Evolutionary conservation across 2,888 invertebrate species (phyloP).

Genomic region (Xanthorhoe designata): DNA sequence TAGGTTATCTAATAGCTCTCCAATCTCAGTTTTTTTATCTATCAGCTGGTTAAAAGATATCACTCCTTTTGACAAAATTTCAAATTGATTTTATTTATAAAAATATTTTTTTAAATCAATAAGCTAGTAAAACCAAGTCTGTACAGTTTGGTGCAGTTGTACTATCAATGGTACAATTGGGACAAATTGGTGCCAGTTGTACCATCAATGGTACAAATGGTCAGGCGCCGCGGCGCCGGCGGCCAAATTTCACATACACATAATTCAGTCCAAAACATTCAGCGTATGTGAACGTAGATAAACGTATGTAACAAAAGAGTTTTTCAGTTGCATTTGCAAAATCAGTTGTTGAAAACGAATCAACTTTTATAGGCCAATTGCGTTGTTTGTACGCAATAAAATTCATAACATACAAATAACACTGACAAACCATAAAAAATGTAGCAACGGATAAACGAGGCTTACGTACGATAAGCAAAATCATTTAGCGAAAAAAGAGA

Average conservation of each 20-base stretch:
- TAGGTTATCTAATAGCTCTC: no score
- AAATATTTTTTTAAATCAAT: no score
- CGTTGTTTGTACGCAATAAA: constrained; percentile 21
- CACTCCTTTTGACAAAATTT: no score
- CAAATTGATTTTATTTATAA: no score
- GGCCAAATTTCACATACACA: neutral
- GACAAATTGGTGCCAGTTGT: no score
- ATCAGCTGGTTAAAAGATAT: no score
- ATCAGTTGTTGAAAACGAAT: constrained; percentile 14
- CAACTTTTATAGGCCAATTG: constrained; percentile 18
- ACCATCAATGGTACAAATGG: no score
- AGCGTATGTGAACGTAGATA: neutral
- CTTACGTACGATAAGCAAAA: constrained; percentile 48
- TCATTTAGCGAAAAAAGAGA: constrained; percentile 46
- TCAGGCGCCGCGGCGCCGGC: no score
- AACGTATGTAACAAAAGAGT: neutral
- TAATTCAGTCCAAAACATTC: neutral
- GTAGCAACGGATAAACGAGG: constrained; percentile 42
- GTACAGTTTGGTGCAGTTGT: no score
- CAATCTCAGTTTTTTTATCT: no score
- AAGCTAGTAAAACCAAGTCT: no score
- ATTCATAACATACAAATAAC: constrained; percentile 40
- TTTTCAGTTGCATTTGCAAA: constrained; percentile 4
- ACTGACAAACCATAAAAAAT: constrained; percentile 44
- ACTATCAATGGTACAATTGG: no score